A percentile compares a stretch with the other conserved stretches of the same genome.
Conservation (phyloP, 2,113 vertebrate genomes). For the Dasyprocta punctata region DNA sequence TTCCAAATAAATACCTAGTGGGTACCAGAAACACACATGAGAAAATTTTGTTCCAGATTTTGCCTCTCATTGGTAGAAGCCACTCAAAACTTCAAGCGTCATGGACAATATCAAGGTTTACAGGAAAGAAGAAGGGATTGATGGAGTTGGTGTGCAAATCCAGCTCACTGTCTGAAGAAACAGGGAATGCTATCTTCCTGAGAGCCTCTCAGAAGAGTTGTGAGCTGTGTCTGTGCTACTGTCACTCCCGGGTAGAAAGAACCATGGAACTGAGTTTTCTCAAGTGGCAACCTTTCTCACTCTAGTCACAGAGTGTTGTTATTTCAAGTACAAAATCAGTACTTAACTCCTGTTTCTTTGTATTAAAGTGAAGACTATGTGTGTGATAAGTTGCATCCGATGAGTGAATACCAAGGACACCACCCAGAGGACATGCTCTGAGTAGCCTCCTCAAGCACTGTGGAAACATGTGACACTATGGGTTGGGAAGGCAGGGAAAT, state of each 20-base stretch:
- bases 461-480: background rate
- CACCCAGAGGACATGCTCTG: fast-evolving
- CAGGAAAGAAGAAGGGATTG: background rate
- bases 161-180: background rate
- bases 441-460: background rate
- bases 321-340: background rate
- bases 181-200: background rate
- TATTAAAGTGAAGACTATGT: background rate
- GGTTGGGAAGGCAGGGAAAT: background rate
- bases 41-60: background rate
- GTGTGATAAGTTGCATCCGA: background rate
- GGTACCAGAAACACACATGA: background rate
- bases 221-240: background rate
- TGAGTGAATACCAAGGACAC: too few species aligned
- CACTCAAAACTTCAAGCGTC: background rate
- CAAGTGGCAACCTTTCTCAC: background rate
- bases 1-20: background rate
- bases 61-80: background rate
- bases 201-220: background rate
- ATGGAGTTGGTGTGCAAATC: background rate
- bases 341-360: background rate
- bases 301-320: background rate
- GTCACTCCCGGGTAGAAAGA: background rate
- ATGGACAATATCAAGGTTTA: background rate
- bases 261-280: background rate